phyloP scores from a whole-genome alignment of 2,797 vertebrate species.

The Otus scops region DNA sequence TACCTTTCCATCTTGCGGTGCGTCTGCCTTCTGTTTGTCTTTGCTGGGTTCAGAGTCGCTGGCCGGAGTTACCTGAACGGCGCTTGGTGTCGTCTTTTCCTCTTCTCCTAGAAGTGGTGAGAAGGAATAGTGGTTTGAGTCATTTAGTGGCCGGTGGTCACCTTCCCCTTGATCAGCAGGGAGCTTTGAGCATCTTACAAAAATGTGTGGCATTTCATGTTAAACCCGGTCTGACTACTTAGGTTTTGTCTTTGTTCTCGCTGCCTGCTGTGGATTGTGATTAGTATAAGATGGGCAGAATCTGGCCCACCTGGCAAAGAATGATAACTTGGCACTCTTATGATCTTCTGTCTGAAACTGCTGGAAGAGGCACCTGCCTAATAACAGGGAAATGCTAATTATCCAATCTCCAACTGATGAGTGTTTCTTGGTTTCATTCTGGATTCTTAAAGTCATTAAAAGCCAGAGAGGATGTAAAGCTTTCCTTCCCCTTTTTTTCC shows the following conservation, averaged over 20 bases:
- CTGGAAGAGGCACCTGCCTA: fast-evolving
- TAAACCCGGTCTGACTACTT: background rate
- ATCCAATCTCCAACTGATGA: background rate
- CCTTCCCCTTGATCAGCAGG: background rate
- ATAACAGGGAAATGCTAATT: background rate
- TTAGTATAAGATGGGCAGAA: background rate
- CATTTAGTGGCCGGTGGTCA: fast-evolving
- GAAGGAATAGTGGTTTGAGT: background rate
- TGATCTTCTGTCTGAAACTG: background rate
- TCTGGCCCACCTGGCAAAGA: background rate
- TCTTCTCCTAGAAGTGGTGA: background rate
- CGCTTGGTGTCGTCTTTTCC: conserved; percentile 56
- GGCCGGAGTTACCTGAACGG: conserved; percentile 37
- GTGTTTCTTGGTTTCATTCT: background rate
- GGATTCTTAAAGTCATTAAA: background rate
- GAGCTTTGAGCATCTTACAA: background rate
- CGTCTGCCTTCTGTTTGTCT: background rate
- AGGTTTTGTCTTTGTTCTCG: background rate
- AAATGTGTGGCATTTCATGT: background rate
- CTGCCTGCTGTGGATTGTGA: background rate
- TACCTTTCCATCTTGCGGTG: conserved; percentile 22
- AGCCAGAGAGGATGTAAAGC: background rate
- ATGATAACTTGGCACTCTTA: background rate
- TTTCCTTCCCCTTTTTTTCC: background rate
- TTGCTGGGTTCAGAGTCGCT: conserved; percentile 34